Evolutionary conservation across 2,113 vertebrate species (phyloP).

Genomic region (Vicugna pacos): DNA sequence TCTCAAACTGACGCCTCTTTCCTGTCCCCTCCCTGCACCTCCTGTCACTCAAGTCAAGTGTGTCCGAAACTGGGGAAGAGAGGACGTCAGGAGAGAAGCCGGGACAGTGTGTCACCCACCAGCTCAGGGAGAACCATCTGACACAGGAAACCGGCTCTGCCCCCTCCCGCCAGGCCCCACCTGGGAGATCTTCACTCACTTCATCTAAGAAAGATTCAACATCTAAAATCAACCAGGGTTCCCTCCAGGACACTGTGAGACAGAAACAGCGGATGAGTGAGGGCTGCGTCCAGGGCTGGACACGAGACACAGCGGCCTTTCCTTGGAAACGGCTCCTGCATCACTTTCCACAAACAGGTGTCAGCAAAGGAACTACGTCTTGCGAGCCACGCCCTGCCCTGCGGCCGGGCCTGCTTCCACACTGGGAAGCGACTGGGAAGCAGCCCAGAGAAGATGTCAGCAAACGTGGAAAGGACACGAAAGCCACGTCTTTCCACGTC

Average conservation of each 20-base stretch:
- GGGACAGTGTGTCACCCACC: fast-evolving
- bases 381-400: background rate
- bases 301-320: background rate
- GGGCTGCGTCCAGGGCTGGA: background rate
- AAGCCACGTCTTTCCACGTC: background rate
- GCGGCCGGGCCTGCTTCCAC: background rate
- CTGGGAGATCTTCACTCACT: background rate
- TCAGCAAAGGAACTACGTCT: background rate
- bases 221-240: background rate
- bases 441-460: background rate
- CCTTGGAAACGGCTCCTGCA: background rate
- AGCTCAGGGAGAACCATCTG: background rate
- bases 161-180: too few relatives aligned
- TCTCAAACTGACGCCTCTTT: background rate
- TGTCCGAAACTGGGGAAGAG: background rate
- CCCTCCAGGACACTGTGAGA: background rate
- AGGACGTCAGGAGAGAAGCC: background rate
- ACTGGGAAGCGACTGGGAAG: background rate
- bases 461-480: background rate
- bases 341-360: background rate
- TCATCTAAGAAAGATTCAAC: background rate
- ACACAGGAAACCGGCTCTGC: background rate
- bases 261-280: background rate
- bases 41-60: background rate
- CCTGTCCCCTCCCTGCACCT: background rate